Evolutionary conservation across 2,888 invertebrate species (phyloP).

Genomic region (Andrena bicolor): DNA sequence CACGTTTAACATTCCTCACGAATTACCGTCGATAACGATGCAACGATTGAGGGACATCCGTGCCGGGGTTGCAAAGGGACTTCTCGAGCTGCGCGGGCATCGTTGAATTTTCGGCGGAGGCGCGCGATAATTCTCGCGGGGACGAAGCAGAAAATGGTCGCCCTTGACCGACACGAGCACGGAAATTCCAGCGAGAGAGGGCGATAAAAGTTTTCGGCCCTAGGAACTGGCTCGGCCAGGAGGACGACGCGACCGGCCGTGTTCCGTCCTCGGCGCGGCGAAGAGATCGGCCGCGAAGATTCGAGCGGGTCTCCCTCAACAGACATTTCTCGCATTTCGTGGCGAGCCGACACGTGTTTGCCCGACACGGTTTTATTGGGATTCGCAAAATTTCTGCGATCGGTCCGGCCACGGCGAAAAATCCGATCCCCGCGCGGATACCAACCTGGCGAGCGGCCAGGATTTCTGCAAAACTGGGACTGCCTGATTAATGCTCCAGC

Average conservation of each 20-base stretch:
- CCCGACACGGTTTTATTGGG: conserved; percentile 81
- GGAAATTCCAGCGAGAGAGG: background rate
- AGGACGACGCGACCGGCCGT: conserved; percentile 30
- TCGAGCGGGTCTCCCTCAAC: conserved; percentile 66
- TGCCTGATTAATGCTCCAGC: conserved; percentile 15
- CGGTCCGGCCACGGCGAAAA: conserved; percentile 61
- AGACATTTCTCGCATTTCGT: conserved; percentile 82
- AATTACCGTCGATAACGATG: background rate
- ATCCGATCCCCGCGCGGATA: conserved; percentile 56
- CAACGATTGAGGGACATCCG: background rate
- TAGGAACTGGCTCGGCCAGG: conserved; percentile 26
- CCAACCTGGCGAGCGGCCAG: conserved; percentile 15
- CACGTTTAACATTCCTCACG: background rate
- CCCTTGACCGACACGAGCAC: conserved; percentile 18
- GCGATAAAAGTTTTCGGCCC: conserved; percentile 32
- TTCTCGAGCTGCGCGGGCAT: no score
- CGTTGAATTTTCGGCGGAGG: no score
- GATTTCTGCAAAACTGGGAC: background rate
- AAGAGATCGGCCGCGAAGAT: conserved; percentile 78
- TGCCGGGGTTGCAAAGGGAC: background rate
- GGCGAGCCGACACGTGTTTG: conserved; percentile 79
- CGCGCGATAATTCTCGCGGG: background rate
- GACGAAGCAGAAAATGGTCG: background rate
- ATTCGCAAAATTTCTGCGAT: conserved; percentile 80
- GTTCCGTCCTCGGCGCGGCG: conserved; percentile 29